phyloP scores from a whole-genome alignment of 2,888 invertebrate genomes.

The Dynastes maya region DNA sequence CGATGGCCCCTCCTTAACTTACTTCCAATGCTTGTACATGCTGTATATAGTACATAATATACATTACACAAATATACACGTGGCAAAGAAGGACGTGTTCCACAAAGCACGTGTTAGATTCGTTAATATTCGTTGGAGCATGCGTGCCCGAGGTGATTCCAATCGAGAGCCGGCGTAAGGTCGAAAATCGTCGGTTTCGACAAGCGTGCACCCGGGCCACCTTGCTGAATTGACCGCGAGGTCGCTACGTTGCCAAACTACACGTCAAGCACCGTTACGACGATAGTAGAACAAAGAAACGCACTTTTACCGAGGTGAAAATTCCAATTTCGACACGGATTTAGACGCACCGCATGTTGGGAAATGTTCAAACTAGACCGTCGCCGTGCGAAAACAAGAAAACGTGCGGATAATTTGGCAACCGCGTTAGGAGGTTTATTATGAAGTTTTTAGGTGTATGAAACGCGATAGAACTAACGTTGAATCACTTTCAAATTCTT shows the following conservation, averaged over 20 bases:
- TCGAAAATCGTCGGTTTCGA: slow-evolving; percentile 54
- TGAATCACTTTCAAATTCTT: too few relatives aligned
- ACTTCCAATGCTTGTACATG: not conserved
- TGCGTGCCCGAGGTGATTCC: slow-evolving; percentile 55
- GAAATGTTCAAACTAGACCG: not conserved
- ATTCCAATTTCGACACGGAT: not conserved
- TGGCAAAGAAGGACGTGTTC: slow-evolving; percentile 60
- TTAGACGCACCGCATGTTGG: not conserved
- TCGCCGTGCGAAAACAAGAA: not conserved
- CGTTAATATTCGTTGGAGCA: slow-evolving; percentile 58
- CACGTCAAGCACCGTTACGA: slow-evolving; percentile 40
- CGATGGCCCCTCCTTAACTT: slow-evolving; percentile 2
- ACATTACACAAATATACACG: slow-evolving; percentile 56
- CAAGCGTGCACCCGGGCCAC: slow-evolving; percentile 61
- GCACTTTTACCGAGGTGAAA: slow-evolving; percentile 22
- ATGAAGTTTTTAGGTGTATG: not conserved
- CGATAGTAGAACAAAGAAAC: slow-evolving; percentile 43
- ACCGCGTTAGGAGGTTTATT: slow-evolving; percentile 14
- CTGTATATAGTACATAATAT: slow-evolving; percentile 9
- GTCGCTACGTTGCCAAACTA: slow-evolving; percentile 48
- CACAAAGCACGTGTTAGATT: slow-evolving; percentile 60
- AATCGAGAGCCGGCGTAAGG: slow-evolving; percentile 53
- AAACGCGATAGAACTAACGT: not conserved
- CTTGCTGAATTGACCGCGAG: slow-evolving; percentile 62
- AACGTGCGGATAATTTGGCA: slow-evolving; percentile 33